phyloP scores from a whole-genome alignment of 1,140 invertebrate species.

The Cydia splendana region DNA sequence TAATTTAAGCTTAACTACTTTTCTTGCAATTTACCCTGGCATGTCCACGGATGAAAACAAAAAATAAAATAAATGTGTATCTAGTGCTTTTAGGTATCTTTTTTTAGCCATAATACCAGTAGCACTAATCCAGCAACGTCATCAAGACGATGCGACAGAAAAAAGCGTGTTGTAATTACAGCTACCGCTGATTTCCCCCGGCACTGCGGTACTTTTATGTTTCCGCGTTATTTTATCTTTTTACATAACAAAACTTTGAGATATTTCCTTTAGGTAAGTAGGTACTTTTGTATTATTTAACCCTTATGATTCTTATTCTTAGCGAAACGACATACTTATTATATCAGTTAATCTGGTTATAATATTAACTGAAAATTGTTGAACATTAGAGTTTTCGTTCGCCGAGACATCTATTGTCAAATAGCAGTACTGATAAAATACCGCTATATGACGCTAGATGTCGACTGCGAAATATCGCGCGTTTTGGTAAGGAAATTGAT shows the following conservation, averaged over 20 bases:
- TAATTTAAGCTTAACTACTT: no score
- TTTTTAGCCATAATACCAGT: not conserved
- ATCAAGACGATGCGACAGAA: slow-evolving; percentile 52
- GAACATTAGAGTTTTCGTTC: no score
- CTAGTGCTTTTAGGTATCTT: not conserved
- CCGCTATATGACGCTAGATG: no score
- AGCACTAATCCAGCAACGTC: slow-evolving; percentile 13
- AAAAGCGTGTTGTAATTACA: slow-evolving; percentile 60
- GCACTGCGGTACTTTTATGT: slow-evolving; percentile 28
- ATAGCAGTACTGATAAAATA: no score
- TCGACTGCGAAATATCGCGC: no score
- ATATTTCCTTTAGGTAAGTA: slow-evolving; percentile 1
- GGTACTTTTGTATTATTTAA: not conserved
- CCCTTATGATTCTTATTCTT: not conserved
- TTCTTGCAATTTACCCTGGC: no score
- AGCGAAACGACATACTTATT: not conserved
- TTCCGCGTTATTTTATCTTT: not conserved
- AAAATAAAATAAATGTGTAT: no score
- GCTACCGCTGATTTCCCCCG: slow-evolving; percentile 61
- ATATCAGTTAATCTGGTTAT: no score
- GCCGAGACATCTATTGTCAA: no score
- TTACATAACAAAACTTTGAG: slow-evolving; percentile 3
- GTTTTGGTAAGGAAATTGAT: no score
- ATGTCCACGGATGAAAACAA: no score
- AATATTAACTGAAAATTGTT: no score